Evolutionary conservation across 1,140 invertebrate species (phyloP).

Genomic region (Parasteatoda tepidariorum): DNA sequence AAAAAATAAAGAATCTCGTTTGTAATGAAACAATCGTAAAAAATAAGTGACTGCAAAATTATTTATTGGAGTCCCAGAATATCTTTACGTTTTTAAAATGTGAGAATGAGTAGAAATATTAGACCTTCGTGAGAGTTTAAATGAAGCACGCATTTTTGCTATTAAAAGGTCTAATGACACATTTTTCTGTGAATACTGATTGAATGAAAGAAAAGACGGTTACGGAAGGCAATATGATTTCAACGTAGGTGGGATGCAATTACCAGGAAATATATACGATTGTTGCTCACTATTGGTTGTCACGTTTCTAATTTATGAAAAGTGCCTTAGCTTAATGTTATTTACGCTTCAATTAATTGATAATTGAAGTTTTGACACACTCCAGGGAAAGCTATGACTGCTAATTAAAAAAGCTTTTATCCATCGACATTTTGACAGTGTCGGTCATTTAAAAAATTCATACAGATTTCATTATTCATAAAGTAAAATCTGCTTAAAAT

Average conservation of each 20-base stretch:
- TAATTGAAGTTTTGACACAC: neutral
- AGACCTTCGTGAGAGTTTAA: slow-evolving; percentile 10
- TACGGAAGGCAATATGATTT: slow-evolving; percentile 9
- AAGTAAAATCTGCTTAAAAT: too few relatives aligned
- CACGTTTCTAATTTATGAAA: slow-evolving; percentile 46
- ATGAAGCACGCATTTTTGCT: slow-evolving; percentile 45
- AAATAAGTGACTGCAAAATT: too few relatives aligned
- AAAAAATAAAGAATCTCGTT: too few relatives aligned
- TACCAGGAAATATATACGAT: slow-evolving; percentile 1
- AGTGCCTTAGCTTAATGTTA: slow-evolving; percentile 21
- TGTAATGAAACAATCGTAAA: too few relatives aligned
- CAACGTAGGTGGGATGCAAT: slow-evolving; percentile 24
- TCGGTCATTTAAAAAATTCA: too few relatives aligned
- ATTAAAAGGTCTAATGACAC: slow-evolving; percentile 53
- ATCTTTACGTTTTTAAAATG: too few relatives aligned
- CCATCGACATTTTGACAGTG: too few relatives aligned
- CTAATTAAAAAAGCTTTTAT: too few relatives aligned
- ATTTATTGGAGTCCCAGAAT: too few relatives aligned
- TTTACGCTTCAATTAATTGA: slow-evolving; percentile 34
- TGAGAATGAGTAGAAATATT: neutral
- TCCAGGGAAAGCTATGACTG: too few relatives aligned
- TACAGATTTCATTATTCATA: too few relatives aligned
- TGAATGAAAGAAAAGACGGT: slow-evolving; percentile 16
- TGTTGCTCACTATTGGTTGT: neutral
- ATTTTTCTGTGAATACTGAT: slow-evolving; percentile 43